Conservation (phyloP, 1,140 invertebrate genomes). For the Euborellia annulipes region DNA sequence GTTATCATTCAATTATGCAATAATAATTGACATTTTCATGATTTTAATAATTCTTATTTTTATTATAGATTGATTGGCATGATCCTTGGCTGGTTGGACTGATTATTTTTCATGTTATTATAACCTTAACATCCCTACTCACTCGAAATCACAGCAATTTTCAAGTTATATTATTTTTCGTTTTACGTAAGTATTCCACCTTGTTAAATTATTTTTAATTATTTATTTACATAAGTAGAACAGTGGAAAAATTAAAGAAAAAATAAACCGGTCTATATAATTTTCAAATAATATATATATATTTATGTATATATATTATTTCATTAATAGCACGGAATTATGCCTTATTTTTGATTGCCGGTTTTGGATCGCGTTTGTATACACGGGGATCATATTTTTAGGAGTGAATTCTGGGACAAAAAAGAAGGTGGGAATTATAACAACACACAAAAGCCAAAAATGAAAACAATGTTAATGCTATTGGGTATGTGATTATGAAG, state of each 20-base stretch:
- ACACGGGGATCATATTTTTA: too few species aligned
- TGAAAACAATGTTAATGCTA: too few species aligned
- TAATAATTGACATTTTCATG: neutral
- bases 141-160: slow-evolving; percentile 74
- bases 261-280: neutral
- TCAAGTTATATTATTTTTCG: slow-evolving; percentile 65
- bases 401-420: too few species aligned
- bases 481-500: too few species aligned
- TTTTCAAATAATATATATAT: neutral
- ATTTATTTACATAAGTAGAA: neutral
- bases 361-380: neutral
- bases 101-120: slow-evolving; percentile 52
- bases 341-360: neutral
- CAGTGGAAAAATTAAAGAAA: neutral
- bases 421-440: too few species aligned
- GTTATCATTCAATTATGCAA: neutral
- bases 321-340: neutral
- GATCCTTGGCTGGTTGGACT: slow-evolving; percentile 71
- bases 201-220: slow-evolving; percentile 3
- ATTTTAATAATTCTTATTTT: neutral
- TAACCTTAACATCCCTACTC: slow-evolving; percentile 59
- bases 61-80: slow-evolving; percentile 64
- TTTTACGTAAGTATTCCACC: slow-evolving; percentile 51
- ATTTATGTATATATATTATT: neutral
- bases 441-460: too few species aligned